Base-by-base conservation (phyloP, 1,140 invertebrate species). In the Cryptotermes secundus region DNA sequence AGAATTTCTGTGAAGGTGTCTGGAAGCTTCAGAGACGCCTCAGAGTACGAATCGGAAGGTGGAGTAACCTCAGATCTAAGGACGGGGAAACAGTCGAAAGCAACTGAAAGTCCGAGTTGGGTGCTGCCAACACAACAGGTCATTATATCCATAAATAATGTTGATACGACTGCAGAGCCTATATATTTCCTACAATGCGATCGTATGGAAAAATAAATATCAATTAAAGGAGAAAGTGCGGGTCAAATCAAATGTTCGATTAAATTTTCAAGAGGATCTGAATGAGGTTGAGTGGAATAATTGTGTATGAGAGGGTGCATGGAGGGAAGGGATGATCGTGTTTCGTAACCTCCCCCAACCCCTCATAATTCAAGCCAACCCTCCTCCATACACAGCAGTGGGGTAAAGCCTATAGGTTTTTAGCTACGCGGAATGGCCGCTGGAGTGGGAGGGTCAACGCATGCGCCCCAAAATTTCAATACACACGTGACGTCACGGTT, bases 361-460 rank as follows among this genome's bases (percentile, higher is more conserved):
- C 59, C n/a, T 72, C 59, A 72, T 72, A 72, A 72, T 72, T 72
- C 59, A 49, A 49, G 45, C 45, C 45, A 49, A 80, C 83, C 36
- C 83, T 34, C 79, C 45, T 7, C 31, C 82, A 80, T 35, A 80
- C 34, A 81, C 80, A 42, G 34, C 35, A 35, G 35, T 35, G 79
- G 79, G 36, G 34, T 81, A 24, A 81, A n/a, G n/a, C 49, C 83
- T 35, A 72, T 31, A 34, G 83, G 79, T 84, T 84, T 84, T 84
- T 80, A 84, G 83, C 83, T 84, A 10, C 65, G 31, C 34, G 83
- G 83, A 84, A 84, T 84, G 72, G 83, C 72, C 79, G 83, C 83
- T 84, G 38, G 59, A 80, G 83, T 84, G 72, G 83, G 83, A 84
- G 83, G 83, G 83, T n/a, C 83, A n/a, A 45, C 83, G 83, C 83